These are phyloP conservation scores for Carcina quercana DNA, from an alignment of 2,888 invertebrate species.

Conservation along the genomic window DNA sequence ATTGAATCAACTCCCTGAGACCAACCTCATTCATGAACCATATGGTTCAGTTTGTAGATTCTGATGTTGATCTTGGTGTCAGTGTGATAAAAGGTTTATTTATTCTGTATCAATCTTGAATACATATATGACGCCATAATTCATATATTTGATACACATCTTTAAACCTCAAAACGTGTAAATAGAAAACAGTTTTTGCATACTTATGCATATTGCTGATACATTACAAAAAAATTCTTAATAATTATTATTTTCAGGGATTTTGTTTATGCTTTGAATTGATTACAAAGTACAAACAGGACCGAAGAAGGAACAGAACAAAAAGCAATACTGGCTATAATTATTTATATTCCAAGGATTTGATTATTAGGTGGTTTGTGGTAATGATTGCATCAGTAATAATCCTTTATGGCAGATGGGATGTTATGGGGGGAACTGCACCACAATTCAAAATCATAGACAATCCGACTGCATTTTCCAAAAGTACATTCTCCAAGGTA, in stretches of 20 bases:
- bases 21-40: too few relatives aligned
- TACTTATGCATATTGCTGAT: neutral
- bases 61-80: too few relatives aligned
- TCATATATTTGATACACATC: too few relatives aligned
- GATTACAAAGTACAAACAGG: slow-evolving; percentile 28
- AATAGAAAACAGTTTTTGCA: neutral
- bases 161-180: too few relatives aligned
- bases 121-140: too few relatives aligned
- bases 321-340: slow-evolving; percentile 6
- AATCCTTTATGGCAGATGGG: slow-evolving; percentile 79
- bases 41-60: too few relatives aligned
- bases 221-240: neutral
- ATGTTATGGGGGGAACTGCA: slow-evolving; percentile 84
- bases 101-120: too few relatives aligned
- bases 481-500: slow-evolving; percentile 78
- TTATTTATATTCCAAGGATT: slow-evolving; percentile 12
- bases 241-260: slow-evolving; percentile 60
- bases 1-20: too few relatives aligned
- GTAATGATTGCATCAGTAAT: slow-evolving; percentile 63
- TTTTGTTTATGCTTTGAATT: slow-evolving; percentile 83
- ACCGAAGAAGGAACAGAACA: slow-evolving; percentile 12
- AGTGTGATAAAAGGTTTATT: too few relatives aligned
- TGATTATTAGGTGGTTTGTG: slow-evolving; percentile 62
- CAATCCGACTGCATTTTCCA: slow-evolving; percentile 92
- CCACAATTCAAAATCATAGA: slow-evolving; percentile 90